Evolutionary conservation across 1,140 invertebrate genomes (phyloP).

Genomic region (Brachystomella parvula): DNA sequence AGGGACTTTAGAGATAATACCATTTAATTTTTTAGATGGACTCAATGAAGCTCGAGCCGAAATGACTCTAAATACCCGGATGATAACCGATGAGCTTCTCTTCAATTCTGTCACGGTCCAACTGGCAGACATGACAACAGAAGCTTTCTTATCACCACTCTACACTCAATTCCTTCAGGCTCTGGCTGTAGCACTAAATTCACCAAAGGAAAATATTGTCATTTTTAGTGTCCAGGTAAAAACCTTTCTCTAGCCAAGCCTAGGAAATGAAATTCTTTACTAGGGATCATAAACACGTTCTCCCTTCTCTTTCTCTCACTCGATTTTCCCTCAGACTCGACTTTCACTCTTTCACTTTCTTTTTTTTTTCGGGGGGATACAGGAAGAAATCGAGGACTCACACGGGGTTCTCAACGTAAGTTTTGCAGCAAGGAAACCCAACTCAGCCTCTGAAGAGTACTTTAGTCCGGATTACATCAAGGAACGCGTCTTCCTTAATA

Average conservation of each 20-base stretch:
- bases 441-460: slow-evolving; percentile 61
- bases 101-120: slow-evolving; percentile 89
- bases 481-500: slow-evolving; percentile 86
- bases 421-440: slow-evolving; percentile 74
- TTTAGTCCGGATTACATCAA: slow-evolving; percentile 80
- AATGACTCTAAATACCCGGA: slow-evolving; percentile 75
- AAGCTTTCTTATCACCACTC: slow-evolving; percentile 84
- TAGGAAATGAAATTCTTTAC: slow-evolving; percentile 16
- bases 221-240: slow-evolving; percentile 80
- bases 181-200: slow-evolving; percentile 81
- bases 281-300: slow-evolving; percentile 2
- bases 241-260: not conserved
- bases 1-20: too few species aligned
- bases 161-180: slow-evolving; percentile 84
- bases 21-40: slow-evolving; percentile 56
- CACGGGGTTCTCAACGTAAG: slow-evolving; percentile 86
- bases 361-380: too few species aligned
- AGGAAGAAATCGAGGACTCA: slow-evolving; percentile 79
- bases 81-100: slow-evolving; percentile 92
- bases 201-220: slow-evolving; percentile 84
- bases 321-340: not conserved
- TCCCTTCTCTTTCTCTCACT: not conserved
- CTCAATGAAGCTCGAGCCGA: slow-evolving; percentile 82
- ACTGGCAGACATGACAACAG: slow-evolving; percentile 84
- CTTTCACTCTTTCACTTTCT: slow-evolving; percentile 27